Percentiles rank a stretch among this genome's conserved stretches.
Conservation (phyloP, 2,888 invertebrate species). For the Drosophila melanosoma region DNA sequence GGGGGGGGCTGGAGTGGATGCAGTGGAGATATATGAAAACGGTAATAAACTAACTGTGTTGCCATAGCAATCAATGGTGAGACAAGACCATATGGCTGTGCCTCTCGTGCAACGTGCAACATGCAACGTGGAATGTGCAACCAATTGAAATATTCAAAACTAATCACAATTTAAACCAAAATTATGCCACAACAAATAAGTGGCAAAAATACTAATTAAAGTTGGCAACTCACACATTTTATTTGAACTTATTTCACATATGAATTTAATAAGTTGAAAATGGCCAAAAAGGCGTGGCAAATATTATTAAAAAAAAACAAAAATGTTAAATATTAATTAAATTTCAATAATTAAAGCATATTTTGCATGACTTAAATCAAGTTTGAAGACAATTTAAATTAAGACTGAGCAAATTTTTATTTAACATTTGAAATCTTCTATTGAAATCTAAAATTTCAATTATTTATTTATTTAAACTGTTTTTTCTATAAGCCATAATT, state of each 20-base stretch:
- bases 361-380: too few relatives aligned
- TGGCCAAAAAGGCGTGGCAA: neutral
- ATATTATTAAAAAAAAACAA: neutral
- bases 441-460: neutral
- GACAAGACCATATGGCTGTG: neutral
- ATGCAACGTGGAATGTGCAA: neutral
- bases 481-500: neutral
- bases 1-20: neutral
- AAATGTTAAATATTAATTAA: neutral
- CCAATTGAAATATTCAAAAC: neutral
- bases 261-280: neutral
- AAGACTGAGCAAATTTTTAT: too few relatives aligned
- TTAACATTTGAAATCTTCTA: too few relatives aligned
- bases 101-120: too few relatives aligned
- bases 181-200: neutral
- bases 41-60: neutral
- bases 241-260: neutral
- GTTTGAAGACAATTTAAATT: too few relatives aligned
- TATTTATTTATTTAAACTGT: neutral
- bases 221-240: neutral
- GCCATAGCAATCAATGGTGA: slow-evolving; percentile 11
- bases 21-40: neutral
- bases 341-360: too few relatives aligned
- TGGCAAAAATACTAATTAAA: neutral
- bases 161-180: neutral